Conservation (phyloP, 1,140 invertebrate species). For the Cherax quadricarinatus region DNA sequence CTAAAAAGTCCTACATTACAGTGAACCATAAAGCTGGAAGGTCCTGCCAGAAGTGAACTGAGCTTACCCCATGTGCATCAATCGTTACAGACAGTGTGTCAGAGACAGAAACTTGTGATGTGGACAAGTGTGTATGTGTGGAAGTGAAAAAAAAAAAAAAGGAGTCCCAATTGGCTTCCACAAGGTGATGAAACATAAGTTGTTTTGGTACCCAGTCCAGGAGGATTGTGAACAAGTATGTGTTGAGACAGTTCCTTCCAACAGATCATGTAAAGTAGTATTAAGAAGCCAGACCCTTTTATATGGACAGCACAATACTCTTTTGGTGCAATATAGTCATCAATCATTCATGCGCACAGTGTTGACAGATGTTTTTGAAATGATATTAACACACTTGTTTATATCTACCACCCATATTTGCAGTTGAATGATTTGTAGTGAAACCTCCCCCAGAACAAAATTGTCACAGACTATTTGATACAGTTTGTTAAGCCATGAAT, state of each 20-base stretch:
- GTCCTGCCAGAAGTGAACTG: constrained; percentile 53
- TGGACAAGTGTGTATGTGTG: constrained; percentile 24
- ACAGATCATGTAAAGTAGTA: constrained; percentile 44
- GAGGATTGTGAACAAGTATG: constrained; percentile 18
- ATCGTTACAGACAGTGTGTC: constrained; percentile 27
- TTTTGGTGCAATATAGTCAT: constrained; percentile 65
- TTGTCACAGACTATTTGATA: constrained; percentile 52
- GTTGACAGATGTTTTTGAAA: constrained; percentile 56
- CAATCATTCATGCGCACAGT: constrained; percentile 59
- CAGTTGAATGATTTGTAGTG: constrained; percentile 54
- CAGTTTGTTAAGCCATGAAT: constrained; percentile 64
- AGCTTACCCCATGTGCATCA: constrained; percentile 38
- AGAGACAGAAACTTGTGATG: constrained; percentile 25
- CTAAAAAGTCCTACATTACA: constrained; percentile 25
- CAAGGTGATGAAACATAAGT: constrained; percentile 30
- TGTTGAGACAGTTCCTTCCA: constrained; percentile 51
- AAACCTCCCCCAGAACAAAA: constrained; percentile 43
- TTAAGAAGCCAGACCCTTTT: constrained; percentile 47
- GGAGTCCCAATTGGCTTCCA: constrained; percentile 33
- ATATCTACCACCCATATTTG: constrained; percentile 57
- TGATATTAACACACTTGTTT: constrained; percentile 58
- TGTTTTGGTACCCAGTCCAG: background rate
- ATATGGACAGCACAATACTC: constrained; percentile 64
- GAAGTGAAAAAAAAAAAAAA: constrained; percentile 2
- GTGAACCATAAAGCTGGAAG: constrained; percentile 56